Evolutionary conservation across 2,797 vertebrate genomes (phyloP).

Genomic region (Sebastes miniatus): DNA sequence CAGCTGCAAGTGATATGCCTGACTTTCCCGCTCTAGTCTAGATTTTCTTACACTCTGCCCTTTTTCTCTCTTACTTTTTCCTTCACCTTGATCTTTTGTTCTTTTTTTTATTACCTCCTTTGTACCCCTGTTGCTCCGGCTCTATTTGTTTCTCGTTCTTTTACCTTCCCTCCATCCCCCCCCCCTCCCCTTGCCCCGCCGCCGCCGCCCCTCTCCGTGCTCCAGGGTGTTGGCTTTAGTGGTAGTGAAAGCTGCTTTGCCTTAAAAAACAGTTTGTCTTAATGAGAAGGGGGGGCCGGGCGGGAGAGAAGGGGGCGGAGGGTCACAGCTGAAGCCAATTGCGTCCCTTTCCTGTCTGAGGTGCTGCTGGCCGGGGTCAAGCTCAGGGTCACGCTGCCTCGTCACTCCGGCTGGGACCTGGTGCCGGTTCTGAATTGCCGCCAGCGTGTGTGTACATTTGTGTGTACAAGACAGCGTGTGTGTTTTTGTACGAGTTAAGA

Average conservation of each 20-base stretch:
- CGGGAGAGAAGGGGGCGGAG: constrained; percentile 50
- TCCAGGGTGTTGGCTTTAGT: constrained; percentile 79
- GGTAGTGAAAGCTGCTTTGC: constrained; percentile 80
- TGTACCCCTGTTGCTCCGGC: constrained; percentile 51
- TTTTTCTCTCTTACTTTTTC: constrained; percentile 56
- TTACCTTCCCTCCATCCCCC: constrained; percentile 58
- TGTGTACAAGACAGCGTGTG: constrained; percentile 57
- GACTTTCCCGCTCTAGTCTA: constrained; percentile 56
- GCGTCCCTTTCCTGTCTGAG: constrained; percentile 82
- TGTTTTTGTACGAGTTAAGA: constrained; percentile 68
- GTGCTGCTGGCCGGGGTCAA: constrained; percentile 78
- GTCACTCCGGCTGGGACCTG: constrained; percentile 64
- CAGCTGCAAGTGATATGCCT: constrained; percentile 79
- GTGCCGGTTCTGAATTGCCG: constrained; percentile 73
- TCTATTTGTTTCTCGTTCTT: constrained; percentile 66
- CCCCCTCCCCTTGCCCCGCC: constrained; percentile 9
- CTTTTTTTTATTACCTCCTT: constrained; percentile 51
- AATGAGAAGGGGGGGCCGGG: constrained; percentile 62
- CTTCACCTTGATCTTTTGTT: constrained; percentile 72
- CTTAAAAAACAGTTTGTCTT: constrained; percentile 82
- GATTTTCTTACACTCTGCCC: constrained; percentile 71
- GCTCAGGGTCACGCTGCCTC: constrained; percentile 76
- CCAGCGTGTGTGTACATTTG: constrained; percentile 38
- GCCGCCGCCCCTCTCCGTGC: constrained; percentile 54
- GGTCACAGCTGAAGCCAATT: constrained; percentile 87